These are phyloP conservation scores for Emydura subglobosa DNA, from an alignment of 2,113 vertebrate species.

Conservation along the genomic window DNA sequence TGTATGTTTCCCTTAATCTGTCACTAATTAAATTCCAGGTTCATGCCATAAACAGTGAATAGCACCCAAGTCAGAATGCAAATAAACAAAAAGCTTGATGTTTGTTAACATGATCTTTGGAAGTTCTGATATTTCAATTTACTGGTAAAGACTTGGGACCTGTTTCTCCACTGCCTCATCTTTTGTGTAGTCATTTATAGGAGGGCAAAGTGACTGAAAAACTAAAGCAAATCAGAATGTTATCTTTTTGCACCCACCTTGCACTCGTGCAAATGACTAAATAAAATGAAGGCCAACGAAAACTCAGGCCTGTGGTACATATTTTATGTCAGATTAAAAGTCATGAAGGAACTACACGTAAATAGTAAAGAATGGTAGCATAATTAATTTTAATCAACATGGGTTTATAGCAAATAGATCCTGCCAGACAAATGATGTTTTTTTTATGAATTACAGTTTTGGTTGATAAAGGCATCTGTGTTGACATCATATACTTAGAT, in stretches of 20 bases:
- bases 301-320: background rate
- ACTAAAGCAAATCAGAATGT: background rate
- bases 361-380: background rate
- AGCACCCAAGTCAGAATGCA: background rate
- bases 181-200: background rate
- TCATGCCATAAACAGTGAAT: background rate
- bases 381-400: background rate
- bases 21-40: too few relatives aligned
- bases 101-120: background rate
- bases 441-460: background rate
- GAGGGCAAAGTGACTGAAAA: too few relatives aligned
- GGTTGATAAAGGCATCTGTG: too few relatives aligned
- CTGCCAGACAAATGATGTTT: background rate
- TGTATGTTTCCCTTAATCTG: background rate
- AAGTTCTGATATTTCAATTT: background rate
- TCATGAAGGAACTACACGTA: background rate
- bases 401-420: background rate
- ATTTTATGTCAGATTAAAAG: background rate
- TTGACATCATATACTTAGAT: too few relatives aligned
- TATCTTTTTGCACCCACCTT: background rate
- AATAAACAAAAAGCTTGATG: background rate
- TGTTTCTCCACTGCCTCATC: background rate
- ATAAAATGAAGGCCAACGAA: background rate
- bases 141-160: background rate
- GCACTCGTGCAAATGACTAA: background rate